Conservation (phyloP, 1,140 invertebrate genomes). For the Scaptomyza hsui region DNA sequence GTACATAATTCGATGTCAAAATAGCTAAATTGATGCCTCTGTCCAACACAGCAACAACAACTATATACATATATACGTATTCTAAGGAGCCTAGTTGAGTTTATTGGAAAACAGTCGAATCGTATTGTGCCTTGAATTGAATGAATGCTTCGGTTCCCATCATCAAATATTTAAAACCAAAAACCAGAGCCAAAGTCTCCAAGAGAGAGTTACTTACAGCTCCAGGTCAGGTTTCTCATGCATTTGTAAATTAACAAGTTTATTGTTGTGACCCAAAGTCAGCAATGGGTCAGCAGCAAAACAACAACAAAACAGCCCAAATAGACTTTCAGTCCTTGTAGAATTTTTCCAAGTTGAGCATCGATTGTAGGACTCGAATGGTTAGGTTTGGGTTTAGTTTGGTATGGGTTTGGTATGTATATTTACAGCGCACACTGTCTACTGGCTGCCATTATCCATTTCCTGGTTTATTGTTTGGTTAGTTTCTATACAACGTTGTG, state of each 20-base stretch:
- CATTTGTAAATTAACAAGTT: conserved; percentile 54
- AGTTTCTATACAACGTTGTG: conserved; percentile 33
- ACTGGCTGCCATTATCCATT: neutral
- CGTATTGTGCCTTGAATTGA: conserved; percentile 16
- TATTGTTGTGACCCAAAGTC: conserved; percentile 46
- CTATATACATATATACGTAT: conserved; percentile 22
- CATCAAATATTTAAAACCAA: conserved; percentile 47
- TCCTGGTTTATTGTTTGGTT: conserved; percentile 40
- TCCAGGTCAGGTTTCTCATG: conserved; percentile 14
- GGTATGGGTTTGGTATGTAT: conserved; percentile 5
- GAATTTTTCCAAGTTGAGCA: conserved; percentile 19
- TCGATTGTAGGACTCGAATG: conserved; percentile 20
- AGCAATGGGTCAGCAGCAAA: conserved; percentile 40
- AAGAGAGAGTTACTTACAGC: neutral
- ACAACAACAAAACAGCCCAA: neutral
- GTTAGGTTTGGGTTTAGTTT: neutral
- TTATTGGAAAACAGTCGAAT: conserved; percentile 18
- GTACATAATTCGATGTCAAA: conserved; percentile 54
- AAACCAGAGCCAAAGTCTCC: conserved; percentile 7
- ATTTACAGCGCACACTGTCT: conserved; percentile 16
- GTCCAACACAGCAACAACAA: conserved; percentile 13
- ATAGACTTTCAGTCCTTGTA: neutral
- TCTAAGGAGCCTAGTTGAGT: conserved; percentile 15
- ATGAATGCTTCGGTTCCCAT: conserved; percentile 42
- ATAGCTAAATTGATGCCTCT: conserved; percentile 45